Base-by-base conservation (phyloP, 2,888 invertebrate species). In the Subacronicta megacephala region DNA sequence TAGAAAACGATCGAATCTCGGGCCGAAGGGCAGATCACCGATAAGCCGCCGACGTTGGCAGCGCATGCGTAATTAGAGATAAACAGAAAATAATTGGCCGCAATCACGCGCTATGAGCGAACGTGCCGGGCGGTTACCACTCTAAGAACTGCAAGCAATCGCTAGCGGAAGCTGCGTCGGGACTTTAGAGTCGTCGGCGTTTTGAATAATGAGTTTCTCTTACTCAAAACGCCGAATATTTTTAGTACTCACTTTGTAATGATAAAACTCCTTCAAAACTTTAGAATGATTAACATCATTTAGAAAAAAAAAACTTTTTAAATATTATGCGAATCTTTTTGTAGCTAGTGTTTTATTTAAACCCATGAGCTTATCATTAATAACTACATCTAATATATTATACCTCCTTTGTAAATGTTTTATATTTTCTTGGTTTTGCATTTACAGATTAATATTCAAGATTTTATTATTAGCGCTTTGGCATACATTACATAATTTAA, bases 61-160 rank as follows among this genome's bases (percentile, higher is more conserved):
- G 91, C 88, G 93, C 87, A 92, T 93, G 90, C 92, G 92, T 93
- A 94, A 94, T 94, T 93, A 94, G 93, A 93, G 93, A 93, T 93
- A 93, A 93, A 93, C 93, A 92, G 90, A 93, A 94, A 93, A 93
- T 94, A 94, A 94, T 94, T 94, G 94, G 94, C 92, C 87, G 83
- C 90, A 90, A 93, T 93, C 92, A 91, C 89, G 91, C 85, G 89
- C 88, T 84, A 85, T 85, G 77, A 81, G 83, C 82, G 84, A 87
- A 89, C 90, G 89, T 88, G 89, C 88, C 77, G 75, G 85, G 85
- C 83, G 84, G 81, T 78, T 71, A 74, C 55, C 64, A 60, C 58
- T 72, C 75, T 46, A 56, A 38, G 47, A 37, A 54, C 49, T 41
- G 69, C 68, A 72, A 72, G 60, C 75, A 77, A 79, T 66, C 70